These are phyloP conservation scores for Sylvia atricapilla DNA, from an alignment of 2,113 vertebrate genomes.

Conservation along the genomic window DNA sequence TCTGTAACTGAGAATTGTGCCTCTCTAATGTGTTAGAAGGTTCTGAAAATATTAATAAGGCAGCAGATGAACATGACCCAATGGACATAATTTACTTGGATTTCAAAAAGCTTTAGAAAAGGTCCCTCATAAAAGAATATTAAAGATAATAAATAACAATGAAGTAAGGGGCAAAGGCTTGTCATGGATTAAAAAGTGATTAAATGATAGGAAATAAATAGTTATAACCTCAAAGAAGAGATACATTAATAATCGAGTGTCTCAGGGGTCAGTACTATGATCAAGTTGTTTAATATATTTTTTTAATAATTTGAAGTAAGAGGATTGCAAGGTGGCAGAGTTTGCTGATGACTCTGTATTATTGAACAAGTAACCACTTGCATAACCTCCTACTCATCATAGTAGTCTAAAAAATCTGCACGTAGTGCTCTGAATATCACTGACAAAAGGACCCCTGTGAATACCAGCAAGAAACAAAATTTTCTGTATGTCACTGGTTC, in stretches of 20 bases:
- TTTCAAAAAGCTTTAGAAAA: slow-evolving; percentile 69
- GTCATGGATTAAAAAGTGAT: slow-evolving; percentile 71
- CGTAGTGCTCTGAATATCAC: background rate
- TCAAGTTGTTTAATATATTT: slow-evolving; percentile 50
- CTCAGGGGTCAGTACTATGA: slow-evolving; percentile 2
- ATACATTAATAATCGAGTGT: slow-evolving; percentile 58
- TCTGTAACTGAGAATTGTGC: slow-evolving; percentile 4
- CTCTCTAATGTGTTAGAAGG: slow-evolving; percentile 32
- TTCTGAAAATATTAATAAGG: slow-evolving; percentile 68
- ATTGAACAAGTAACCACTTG: background rate
- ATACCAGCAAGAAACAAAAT: background rate
- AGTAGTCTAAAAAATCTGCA: background rate
- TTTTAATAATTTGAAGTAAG: slow-evolving; percentile 53
- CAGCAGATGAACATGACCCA: slow-evolving; percentile 55
- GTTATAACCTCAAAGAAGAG: slow-evolving; percentile 63
- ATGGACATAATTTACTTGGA: slow-evolving; percentile 65
- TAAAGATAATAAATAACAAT: slow-evolving; percentile 73
- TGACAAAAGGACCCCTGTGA: background rate
- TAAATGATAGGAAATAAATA: slow-evolving; percentile 68
- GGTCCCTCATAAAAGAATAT: slow-evolving; percentile 71
- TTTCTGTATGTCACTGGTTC: background rate
- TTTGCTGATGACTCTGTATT: slow-evolving; percentile 23
- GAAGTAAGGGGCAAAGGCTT: slow-evolving; percentile 65
- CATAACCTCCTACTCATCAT: background rate
- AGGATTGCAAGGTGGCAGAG: slow-evolving; percentile 13